Base-by-base conservation (phyloP, 2,888 invertebrate species). In the Abscondita cerata region DNA sequence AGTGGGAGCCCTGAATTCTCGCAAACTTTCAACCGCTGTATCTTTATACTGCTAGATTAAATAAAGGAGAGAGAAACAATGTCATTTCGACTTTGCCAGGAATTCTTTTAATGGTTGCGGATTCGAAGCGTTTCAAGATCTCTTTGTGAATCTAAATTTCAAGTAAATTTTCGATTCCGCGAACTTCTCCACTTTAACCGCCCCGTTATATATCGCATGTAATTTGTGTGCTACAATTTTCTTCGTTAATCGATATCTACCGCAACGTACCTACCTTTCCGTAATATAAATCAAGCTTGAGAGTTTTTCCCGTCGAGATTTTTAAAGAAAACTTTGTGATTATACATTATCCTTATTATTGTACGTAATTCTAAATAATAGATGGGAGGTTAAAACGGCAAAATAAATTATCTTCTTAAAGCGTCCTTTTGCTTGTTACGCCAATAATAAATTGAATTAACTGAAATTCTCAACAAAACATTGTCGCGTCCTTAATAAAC, bases 11-110 rank as follows among this genome's bases (percentile, higher is more conserved):
- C 60, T 66, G 62, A 66, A 65, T 68, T 66, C 53, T 62, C 62
- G 60, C 62, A 63, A 69, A 69, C 63, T 67, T 69, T 69, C 63
- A 60, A 60, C 60, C 62, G 62, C 66, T 65, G 67, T 66, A 65
- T 69, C 63, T 67, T 63, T 64, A 63, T 64, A 64, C 64, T 61
- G 59, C 59, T 58, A 67, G 67, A 69, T 69, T 69, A 69, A 69
- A 69, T 69, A 67, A 66, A 65, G 67, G 57, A 65, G 65, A 59
- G 59, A 61, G 69, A 69, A 69, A 69, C 69, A 69, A 67, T 67
- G 69, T 65, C 67, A 62, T 67, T 67, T 63, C 64, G 68, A 68
- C 62, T 68, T 68, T 50, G 55, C 62, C 48, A 59, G 60, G 68
- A 66, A 68, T 68, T 66, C 65, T 64, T 66, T 65, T 64, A 68